These are phyloP conservation scores for Keiferia lycopersicella DNA, from an alignment of 2,888 invertebrate species.

Conservation along the genomic window DNA sequence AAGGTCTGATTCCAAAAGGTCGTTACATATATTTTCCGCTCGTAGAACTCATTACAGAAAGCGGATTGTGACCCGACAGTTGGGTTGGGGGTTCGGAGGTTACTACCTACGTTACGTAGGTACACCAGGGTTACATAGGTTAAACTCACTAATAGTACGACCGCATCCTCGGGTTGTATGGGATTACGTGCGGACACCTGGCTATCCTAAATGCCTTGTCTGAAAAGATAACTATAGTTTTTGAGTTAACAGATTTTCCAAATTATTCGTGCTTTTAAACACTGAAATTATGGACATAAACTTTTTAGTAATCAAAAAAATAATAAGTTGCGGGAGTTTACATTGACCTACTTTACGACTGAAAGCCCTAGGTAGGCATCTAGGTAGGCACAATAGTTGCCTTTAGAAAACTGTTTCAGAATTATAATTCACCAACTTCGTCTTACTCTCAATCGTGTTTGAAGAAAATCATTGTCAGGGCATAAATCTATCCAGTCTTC, in stretches of 20 bases:
- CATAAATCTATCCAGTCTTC: constrained; percentile 35
- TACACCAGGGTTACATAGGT: neutral
- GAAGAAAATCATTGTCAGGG: constrained; percentile 43
- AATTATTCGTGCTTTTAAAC: no score
- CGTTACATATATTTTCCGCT: neutral
- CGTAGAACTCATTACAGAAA: constrained; percentile 18
- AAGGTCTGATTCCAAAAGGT: constrained; percentile 1
- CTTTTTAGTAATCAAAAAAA: no score
- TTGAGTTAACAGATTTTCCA: no score
- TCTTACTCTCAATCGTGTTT: constrained; percentile 29
- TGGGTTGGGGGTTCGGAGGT: neutral
- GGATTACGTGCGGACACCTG: constrained; percentile 7
- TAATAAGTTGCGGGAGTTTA: neutral
- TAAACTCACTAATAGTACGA: constrained; percentile 9
- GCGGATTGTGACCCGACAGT: constrained; percentile 17
- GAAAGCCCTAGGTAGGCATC: neutral
- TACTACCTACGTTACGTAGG: neutral
- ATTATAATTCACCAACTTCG: constrained; percentile 22
- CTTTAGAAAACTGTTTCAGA: neutral
- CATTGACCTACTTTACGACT: neutral
- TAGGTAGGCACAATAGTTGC: neutral
- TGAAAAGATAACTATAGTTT: neutral
- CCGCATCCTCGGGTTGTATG: constrained; percentile 9
- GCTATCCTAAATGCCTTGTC: constrained; percentile 7
- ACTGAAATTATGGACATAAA: no score